Conservation (phyloP, 2,113 vertebrate species). For the Gobiocypris rarus region DNA sequence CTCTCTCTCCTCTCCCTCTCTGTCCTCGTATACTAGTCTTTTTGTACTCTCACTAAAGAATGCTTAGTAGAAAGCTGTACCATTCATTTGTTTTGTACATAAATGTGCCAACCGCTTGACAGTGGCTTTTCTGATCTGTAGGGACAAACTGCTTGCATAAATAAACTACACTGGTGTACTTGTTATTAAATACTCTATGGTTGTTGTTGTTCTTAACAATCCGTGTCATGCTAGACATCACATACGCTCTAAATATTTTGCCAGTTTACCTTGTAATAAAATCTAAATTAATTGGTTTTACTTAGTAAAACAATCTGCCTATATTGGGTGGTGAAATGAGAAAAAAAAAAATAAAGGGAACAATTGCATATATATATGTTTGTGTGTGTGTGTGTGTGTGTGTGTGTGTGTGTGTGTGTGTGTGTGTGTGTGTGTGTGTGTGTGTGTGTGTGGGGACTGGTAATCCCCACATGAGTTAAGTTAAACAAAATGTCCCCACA, state of each 20-base stretch:
- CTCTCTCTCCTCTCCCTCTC: constrained; percentile 58
- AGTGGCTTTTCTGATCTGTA: constrained; percentile 99
- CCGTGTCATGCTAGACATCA: not conserved
- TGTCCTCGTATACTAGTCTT: constrained; percentile 92
- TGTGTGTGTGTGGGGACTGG: no score
- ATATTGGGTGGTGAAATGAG: not conserved
- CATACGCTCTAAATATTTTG: not conserved
- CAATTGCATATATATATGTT: no score
- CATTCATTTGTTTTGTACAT: constrained; percentile 99
- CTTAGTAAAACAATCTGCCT: not conserved
- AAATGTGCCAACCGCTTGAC: constrained; percentile 99
- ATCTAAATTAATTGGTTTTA: not conserved
- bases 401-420: no score
- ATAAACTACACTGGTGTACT: constrained; percentile 98
- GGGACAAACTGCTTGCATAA: constrained; percentile 98
- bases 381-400: no score
- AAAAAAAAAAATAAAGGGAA: no score
- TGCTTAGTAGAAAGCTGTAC: constrained; percentile 97
- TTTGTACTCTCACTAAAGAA: constrained; percentile 96
- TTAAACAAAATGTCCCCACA: no score
- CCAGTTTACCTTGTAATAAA: not conserved
- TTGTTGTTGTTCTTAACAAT: constrained; percentile 46
- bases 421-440: no score
- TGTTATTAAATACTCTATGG: constrained; percentile 75
- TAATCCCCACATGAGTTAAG: no score